Conservation (phyloP, 2,113 vertebrate genomes). For the Hymenochirus boettgeri region DNA sequence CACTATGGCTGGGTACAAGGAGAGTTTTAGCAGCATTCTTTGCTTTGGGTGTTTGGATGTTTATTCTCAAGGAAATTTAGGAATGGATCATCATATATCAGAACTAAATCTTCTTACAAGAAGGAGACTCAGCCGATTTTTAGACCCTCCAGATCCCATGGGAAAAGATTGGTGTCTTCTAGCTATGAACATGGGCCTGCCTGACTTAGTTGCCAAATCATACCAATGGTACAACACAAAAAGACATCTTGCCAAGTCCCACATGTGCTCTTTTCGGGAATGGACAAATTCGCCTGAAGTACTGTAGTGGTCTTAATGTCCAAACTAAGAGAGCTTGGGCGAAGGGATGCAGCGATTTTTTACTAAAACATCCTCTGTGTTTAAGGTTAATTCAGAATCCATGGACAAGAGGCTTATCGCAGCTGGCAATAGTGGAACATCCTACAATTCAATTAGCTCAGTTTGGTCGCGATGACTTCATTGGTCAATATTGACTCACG, state of each 20-base stretch:
- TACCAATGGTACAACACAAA: constrained; percentile 60
- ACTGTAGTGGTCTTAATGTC: constrained; percentile 85
- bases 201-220: constrained; percentile 89
- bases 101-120: constrained; percentile 83
- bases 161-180: constrained; percentile 98
- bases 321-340: constrained; percentile 89
- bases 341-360: constrained; percentile 93
- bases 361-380: constrained; percentile 85
- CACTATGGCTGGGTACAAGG: constrained; percentile 93
- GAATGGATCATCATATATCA: constrained; percentile 78
- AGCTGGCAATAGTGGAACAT: constrained; percentile 85
- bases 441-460: constrained; percentile 96
- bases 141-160: constrained; percentile 91
- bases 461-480: constrained; percentile 85
- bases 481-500: constrained; percentile 25
- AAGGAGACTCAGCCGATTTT: constrained; percentile 85
- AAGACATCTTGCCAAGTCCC: constrained; percentile 74
- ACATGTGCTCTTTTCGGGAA: constrained; percentile 84
- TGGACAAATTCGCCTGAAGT: constrained; percentile 76
- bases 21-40: constrained; percentile 92
- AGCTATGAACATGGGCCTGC: constrained; percentile 94
- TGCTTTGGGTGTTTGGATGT: constrained; percentile 87
- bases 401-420: constrained; percentile 73
- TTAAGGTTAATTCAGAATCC: constrained; percentile 82
- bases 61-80: constrained; percentile 82